Conservation (phyloP, 2,888 invertebrate species). For the Lydus trimaculatus region DNA sequence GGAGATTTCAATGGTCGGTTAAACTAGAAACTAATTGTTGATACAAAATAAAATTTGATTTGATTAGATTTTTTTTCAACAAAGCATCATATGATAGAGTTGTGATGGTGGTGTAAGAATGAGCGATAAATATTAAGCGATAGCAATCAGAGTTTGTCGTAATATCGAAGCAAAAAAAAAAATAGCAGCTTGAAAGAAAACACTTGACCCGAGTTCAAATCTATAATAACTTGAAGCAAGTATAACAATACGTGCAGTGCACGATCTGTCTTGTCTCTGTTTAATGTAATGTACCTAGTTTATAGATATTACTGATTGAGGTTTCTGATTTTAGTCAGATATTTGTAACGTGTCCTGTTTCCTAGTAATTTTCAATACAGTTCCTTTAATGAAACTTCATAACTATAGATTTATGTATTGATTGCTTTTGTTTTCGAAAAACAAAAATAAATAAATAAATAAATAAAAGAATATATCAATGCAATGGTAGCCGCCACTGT, state of each 20-base stretch:
- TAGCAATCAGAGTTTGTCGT: conserved; percentile 41
- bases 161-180: conserved; percentile 29
- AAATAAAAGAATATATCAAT: not conserved
- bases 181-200: conserved; percentile 29
- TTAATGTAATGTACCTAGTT: conserved; percentile 49
- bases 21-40: not conserved
- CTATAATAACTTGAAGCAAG: conserved; percentile 56
- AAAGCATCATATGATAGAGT: conserved; percentile 10
- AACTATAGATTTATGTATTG: not conserved
- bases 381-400: not conserved
- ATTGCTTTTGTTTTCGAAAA: too few relatives aligned
- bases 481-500: not conserved
- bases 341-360: conserved; percentile 35
- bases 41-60: too few relatives aligned
- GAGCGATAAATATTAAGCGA: conserved; percentile 41
- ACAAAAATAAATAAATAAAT: too few relatives aligned
- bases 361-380: too few relatives aligned
- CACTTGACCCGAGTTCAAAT: conserved; percentile 56
- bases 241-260: conserved; percentile 55
- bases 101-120: conserved; percentile 6
- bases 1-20: not conserved
- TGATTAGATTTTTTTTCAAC: too few relatives aligned
- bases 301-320: conserved; percentile 51
- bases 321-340: conserved; percentile 45
- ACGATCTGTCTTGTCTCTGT: conserved; percentile 52